Base-by-base conservation (phyloP, 2,113 vertebrate genomes). In the Ancistrus triradiatus region DNA sequence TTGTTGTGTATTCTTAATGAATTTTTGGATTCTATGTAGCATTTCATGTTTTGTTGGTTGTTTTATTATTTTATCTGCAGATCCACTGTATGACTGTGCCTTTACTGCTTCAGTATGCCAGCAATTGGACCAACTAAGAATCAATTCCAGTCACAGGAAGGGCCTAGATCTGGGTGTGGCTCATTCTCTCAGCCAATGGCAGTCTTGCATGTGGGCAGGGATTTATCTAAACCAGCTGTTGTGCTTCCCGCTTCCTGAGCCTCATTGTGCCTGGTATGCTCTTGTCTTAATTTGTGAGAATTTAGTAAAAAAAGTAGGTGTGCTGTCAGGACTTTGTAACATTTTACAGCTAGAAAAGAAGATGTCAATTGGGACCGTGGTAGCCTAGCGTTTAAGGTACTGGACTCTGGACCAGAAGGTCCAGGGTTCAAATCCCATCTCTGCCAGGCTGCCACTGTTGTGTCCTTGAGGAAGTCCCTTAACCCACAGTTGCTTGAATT, bases 131-230 rank as follows among this genome's bases (percentile, higher is more conserved):
- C 62, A 42, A 15, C 68, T 78, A 4, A 90, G 88, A 33, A 72
- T 74, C 27, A 80, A 74, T 49, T 63, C 72, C 0, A 15, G 24
- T 7, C 76, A 80, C 15, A 77, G 68, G 17, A n/a, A 66, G 0
- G 73, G 74, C 3, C 59, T 93, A 22, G 87, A 95, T 35, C 15
- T 92, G 33, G 88, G 83, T 27, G 79, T 75, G 10, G 87, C 91
- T 43, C 94, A 98, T 60, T 18, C 80, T 68, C 88, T 93, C 65
- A 92, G 91, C 83, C 94, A 98, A 68, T 98, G 96, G 96, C 95
- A 96, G 75, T 88, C 91, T 70, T 97, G 93, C 61, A 83, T 98
- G 61, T 91, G 90, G 87, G 90, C 87, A 65, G 85, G 83, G 33
- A 33, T 91, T 33, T 87, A 88, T 68, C 89, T 98, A 63, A 96